Percentiles rank a stretch among this genome's conserved stretches.
Conservation (phyloP, 2,797 vertebrate genomes). For the Liparis tanakae region DNA sequence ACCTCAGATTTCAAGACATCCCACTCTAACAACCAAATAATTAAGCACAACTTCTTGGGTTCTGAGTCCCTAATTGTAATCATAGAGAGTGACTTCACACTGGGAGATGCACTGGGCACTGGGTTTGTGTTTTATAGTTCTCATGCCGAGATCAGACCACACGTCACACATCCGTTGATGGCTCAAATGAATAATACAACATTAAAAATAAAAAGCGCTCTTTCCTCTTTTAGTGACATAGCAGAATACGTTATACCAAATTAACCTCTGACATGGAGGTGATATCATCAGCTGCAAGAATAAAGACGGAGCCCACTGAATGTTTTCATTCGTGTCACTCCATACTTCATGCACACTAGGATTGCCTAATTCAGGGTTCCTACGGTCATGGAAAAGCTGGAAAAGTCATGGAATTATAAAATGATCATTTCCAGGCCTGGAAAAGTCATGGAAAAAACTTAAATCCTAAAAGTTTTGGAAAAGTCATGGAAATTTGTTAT, state of each 20-base stretch:
- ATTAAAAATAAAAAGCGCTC: neutral
- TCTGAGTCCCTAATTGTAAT: conserved; percentile 8
- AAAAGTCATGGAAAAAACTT: too few relatives aligned
- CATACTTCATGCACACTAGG: too few relatives aligned
- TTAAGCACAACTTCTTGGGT: neutral
- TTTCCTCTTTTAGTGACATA: neutral
- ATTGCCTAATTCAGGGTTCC: too few relatives aligned
- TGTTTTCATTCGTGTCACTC: too few relatives aligned
- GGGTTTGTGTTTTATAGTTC: conserved; percentile 22
- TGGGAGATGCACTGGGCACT: conserved; percentile 33
- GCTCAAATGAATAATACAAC: neutral
- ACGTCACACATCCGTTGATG: neutral
- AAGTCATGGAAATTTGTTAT: too few relatives aligned
- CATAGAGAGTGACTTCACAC: conserved; percentile 1
- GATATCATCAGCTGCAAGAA: too few relatives aligned
- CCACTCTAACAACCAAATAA: neutral
- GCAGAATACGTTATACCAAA: neutral
- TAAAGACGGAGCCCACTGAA: too few relatives aligned
- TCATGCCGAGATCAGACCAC: conserved; percentile 31
- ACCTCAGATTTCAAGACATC: neutral
- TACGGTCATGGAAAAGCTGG: too few relatives aligned
- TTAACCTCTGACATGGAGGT: neutral
- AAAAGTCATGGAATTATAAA: too few relatives aligned
- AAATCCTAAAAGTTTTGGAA: too few relatives aligned
- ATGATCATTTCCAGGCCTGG: too few relatives aligned